Percentiles rank a stretch among this genome's conserved stretches.
phyloP scores from a whole-genome alignment of 1,140 invertebrate species.

The Pteromalus puparum region DNA sequence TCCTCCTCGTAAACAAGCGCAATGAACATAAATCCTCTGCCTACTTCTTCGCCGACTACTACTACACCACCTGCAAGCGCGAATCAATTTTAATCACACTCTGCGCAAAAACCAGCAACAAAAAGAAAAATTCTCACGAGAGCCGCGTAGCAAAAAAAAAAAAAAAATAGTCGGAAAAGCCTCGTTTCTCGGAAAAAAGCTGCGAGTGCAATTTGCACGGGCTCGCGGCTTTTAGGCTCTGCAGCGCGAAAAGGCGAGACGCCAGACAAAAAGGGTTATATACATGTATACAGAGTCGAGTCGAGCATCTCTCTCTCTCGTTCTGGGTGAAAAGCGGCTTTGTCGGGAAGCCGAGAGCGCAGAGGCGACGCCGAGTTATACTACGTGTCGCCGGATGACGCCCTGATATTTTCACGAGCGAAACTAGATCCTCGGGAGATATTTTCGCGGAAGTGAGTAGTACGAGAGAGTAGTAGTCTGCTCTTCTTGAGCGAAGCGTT shows the following conservation, averaged over 20 bases:
- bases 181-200: neutral
- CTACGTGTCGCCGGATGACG: neutral
- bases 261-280: neutral
- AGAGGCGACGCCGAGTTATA: neutral
- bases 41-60: neutral
- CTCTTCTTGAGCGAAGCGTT: neutral
- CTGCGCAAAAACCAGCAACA: neutral
- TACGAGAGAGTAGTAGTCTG: constrained; percentile 5
- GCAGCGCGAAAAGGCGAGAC: neutral
- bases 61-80: neutral
- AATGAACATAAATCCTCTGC: neutral
- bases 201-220: constrained; percentile 25
- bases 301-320: neutral
- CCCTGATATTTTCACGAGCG: constrained; percentile 53
- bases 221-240: neutral
- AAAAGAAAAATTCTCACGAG: too few species aligned
- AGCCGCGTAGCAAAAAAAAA: neutral
- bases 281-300: neutral
- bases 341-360: neutral
- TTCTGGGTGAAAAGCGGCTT: constrained; percentile 19
- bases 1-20: neutral
- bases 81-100: constrained; percentile 24
- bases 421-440: constrained; percentile 28
- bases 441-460: neutral
- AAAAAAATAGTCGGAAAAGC: neutral